A percentile compares a stretch with the other conserved stretches of the same genome.
These are phyloP conservation scores for Cremastinae sp. DNA, from an alignment of 2,888 invertebrate species.

Conservation along the genomic window DNA sequence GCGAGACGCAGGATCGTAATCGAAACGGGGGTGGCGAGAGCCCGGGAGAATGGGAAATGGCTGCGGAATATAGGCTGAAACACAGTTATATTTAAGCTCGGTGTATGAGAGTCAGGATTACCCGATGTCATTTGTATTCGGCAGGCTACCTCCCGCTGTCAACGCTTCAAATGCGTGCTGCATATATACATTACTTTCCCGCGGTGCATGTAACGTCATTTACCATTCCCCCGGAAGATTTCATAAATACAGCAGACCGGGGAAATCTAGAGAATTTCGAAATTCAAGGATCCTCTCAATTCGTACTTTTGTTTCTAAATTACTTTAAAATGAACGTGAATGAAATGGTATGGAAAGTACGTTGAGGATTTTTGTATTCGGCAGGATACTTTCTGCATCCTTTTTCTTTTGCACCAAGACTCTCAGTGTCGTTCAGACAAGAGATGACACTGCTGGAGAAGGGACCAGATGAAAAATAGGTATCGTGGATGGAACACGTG, in stretches of 20 bases:
- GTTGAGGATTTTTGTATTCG: too few species aligned
- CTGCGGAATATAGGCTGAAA: slow-evolving; percentile 71
- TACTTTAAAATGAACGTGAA: too few species aligned
- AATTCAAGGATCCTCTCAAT: too few species aligned
- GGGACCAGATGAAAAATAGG: slow-evolving; percentile 31
- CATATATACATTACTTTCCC: slow-evolving; percentile 10
- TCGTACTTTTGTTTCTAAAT: too few species aligned
- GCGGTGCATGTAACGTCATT: slow-evolving; percentile 19
- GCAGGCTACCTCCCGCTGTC: slow-evolving; percentile 78
- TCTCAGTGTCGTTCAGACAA: not conserved
- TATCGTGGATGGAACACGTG: slow-evolving; percentile 27
- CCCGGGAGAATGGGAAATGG: slow-evolving; percentile 70
- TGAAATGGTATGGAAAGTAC: too few species aligned
- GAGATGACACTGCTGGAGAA: slow-evolving; percentile 1
- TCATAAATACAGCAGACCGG: slow-evolving; percentile 1
- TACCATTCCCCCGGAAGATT: not conserved
- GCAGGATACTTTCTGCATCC: too few species aligned
- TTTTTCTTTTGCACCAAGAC: not conserved
- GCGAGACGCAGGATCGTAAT: slow-evolving; percentile 62
- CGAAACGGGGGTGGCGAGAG: slow-evolving; percentile 60
- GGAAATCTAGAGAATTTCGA: too few species aligned
- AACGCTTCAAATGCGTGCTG: slow-evolving; percentile 65
- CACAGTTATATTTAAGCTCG: slow-evolving; percentile 71
- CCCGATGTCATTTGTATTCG: slow-evolving; percentile 77
- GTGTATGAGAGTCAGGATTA: slow-evolving; percentile 78